Percentiles rank a stretch among this genome's conserved stretches.
These are phyloP conservation scores for Tympanuchus pallidicinctus DNA, from an alignment of 2,113 vertebrate genomes.

Conservation along the genomic window DNA sequence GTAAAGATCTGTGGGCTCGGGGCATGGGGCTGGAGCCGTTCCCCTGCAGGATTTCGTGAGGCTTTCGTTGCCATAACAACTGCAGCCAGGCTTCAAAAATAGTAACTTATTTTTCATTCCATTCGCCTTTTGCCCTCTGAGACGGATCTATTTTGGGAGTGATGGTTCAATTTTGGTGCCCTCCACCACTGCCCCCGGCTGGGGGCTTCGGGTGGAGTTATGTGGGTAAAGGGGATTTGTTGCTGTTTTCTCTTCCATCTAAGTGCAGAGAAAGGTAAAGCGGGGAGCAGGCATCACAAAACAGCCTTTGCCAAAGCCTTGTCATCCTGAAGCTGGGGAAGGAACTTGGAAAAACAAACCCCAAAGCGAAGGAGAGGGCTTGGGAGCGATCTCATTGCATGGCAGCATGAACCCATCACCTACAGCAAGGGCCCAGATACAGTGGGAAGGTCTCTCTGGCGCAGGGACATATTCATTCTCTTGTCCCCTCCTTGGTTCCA, in stretches of 20 bases:
- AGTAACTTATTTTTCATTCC: slow-evolving; percentile 80
- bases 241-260: background rate
- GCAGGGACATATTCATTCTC: background rate
- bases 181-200: background rate
- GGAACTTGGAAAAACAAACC: background rate
- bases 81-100: slow-evolving; percentile 78
- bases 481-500: rapidly evolving
- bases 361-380: slow-evolving; percentile 48
- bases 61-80: slow-evolving; percentile 82
- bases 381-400: slow-evolving; percentile 20
- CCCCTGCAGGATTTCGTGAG: slow-evolving; percentile 42
- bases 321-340: background rate
- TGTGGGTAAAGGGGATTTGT: background rate
- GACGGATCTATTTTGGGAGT: slow-evolving; percentile 59
- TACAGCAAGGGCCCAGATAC: background rate
- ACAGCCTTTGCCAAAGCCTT: slow-evolving; percentile 23
- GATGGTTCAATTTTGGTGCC: slow-evolving; percentile 49
- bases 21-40: background rate
- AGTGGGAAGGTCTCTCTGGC: background rate
- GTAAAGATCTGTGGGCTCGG: too few species aligned
- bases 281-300: background rate
- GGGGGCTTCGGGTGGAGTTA: background rate
- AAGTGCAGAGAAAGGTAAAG: slow-evolving; percentile 5
- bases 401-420: slow-evolving; percentile 19
- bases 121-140: slow-evolving; percentile 73